Evolutionary conservation across 2,797 vertebrate genomes (phyloP).

Genomic region (Agapornis canus): DNA sequence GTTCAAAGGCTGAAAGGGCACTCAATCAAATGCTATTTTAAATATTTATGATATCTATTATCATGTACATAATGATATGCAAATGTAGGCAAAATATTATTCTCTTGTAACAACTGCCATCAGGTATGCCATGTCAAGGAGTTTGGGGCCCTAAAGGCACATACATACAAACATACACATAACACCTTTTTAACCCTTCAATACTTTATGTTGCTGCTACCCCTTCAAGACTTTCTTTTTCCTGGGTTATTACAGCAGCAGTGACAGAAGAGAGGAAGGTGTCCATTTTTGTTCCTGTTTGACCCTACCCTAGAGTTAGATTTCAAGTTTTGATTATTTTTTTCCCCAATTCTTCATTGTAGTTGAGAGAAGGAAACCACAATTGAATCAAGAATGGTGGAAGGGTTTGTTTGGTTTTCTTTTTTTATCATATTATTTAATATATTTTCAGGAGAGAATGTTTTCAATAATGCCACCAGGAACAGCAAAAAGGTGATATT

Average conservation of each 20-base stretch:
- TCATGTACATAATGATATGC: neutral
- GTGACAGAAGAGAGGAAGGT: neutral
- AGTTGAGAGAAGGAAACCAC: neutral
- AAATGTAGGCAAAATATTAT: neutral
- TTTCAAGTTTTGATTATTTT: neutral
- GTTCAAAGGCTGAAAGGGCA: neutral
- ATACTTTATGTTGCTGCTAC: neutral
- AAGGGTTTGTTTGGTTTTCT: fast-evolving
- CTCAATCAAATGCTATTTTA: neutral
- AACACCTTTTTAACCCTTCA: neutral
- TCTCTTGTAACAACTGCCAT: neutral
- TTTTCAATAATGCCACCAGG: neutral
- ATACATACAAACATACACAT: neutral
- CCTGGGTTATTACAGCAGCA: neutral
- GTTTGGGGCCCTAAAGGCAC: neutral
- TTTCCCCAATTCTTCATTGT: neutral
- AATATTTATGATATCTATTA: neutral
- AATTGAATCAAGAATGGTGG: neutral
- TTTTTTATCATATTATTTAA: neutral
- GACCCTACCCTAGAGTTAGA: neutral
- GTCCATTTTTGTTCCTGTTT: neutral
- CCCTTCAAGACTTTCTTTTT: neutral
- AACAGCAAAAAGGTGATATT: neutral
- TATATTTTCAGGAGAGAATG: neutral
- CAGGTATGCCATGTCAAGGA: neutral